Base-by-base conservation (phyloP, 2,113 vertebrate genomes). In the Dendrocopos noguchii region DNA sequence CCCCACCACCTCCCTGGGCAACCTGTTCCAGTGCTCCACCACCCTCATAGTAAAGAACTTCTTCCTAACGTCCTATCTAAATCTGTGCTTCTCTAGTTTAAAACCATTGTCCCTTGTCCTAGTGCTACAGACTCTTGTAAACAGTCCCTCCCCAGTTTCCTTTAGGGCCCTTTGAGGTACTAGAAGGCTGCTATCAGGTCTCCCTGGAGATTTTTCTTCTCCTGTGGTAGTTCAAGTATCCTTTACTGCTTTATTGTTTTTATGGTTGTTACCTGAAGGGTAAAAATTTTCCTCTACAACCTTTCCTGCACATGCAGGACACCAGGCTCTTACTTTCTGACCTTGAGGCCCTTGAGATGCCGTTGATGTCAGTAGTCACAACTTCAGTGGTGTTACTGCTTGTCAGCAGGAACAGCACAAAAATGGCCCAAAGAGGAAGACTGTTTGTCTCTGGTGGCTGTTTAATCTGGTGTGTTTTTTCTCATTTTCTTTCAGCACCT, bases 281-380 rank as follows among this genome's bases (percentile, higher is more conserved):
- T 15, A 15, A 44, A 12, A 44, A 44, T 44, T 71, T 9, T 55
- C 56, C 29, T 53, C 47, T 31, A 8, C 20, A 31, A 3, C 10
- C 50, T 61, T 85, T 78, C 17, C 10, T 6, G 42, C 34, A 5
- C 0, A 0, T 6, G 55, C 16, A n/a, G 15, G 29, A 22, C 2
- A 2, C 20, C 18, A 44, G 28, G 22, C 17, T 0, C 0, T 31
- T 28, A 5, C 9, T 68, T 70, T 20, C 29, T 19, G 55, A 71
- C 27, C 7, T 2, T 42, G 59, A 68, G 47, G 10, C 59, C 6
- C 10, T 12, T 12, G 57, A 46, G 16, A 28, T 0, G 0, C 19
- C 24, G 28, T 3, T 80, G 31, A 19, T 60, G 27, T 13, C 55
- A n/a, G 6, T 14, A 29, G 29, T 28, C 52, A 14, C 46, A 90